phyloP scores from a whole-genome alignment of 2,113 vertebrate species.

The Saimiri boliviensis region DNA sequence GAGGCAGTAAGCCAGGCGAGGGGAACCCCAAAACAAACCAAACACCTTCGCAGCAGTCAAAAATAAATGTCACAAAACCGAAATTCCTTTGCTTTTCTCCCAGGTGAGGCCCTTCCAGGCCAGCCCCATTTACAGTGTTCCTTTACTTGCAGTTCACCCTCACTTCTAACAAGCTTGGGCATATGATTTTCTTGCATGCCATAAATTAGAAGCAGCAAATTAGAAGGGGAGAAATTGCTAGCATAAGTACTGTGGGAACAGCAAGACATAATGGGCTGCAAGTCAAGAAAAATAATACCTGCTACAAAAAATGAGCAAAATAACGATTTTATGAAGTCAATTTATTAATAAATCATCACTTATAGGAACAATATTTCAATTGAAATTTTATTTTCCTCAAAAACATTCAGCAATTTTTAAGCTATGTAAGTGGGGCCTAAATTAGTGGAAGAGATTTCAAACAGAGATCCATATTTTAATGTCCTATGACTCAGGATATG shows the following conservation, averaged over 20 bases:
- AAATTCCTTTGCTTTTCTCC: not conserved
- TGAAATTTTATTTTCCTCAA: not conserved
- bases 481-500: not conserved
- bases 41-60: not conserved
- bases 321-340: not conserved
- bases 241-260: not conserved
- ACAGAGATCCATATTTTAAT: slow-evolving; percentile 15
- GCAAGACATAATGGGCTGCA: not conserved
- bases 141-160: not conserved
- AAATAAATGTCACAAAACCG: not conserved
- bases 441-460: slow-evolving; percentile 21
- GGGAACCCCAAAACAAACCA: not conserved
- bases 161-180: not conserved
- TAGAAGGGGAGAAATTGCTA: slow-evolving; percentile 12
- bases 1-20: not conserved
- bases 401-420: slow-evolving; percentile 14
- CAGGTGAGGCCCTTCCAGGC: not conserved
- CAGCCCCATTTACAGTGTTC: not conserved
- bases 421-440: not conserved
- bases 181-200: not conserved
- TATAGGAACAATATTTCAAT: not conserved
- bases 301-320: not conserved
- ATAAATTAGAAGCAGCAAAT: slow-evolving; percentile 45
- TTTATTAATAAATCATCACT: not conserved
- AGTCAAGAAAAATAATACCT: slow-evolving; percentile 30